Base-by-base conservation (phyloP, 2,888 invertebrate species). In the Acanthosepion pharaonis region DNA sequence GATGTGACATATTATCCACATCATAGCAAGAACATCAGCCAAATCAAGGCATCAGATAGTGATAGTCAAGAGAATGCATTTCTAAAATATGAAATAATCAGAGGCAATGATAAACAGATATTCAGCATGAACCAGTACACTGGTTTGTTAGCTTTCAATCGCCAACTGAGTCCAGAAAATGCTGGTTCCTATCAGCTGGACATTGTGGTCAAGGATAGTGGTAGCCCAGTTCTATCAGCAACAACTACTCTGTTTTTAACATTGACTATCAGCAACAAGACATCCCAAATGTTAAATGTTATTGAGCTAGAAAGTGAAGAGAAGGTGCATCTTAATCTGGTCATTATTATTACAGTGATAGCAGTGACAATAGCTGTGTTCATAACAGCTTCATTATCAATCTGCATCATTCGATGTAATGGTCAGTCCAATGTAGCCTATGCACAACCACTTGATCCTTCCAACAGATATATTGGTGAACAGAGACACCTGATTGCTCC, bases 21-120 rank as follows among this genome's bases (percentile, higher is more conserved):
- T 78, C n/a, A 11, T 18, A 78, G 15, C n/a, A 78, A 78, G n/a
- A 78, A 78, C 78, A 78, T 78, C n/a, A 78, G n/a, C 11, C n/a
- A 78, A 33, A 78, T 78, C n/a, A 78, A 78, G 78, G 78, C 78
- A 78, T n/a, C 78, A 9, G 78, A 78, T 33, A 78, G 78, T 78
- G 78, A 78, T 78, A 78, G 78, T 78, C 78, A 78, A 78, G 78
- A 78, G 78, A 78, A 78, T 78, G 78, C 78, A 78, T 78, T 78
- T 78, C 78, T 78, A 78, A 78, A 78, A 78, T 78, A 78, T 78
- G 15, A 78, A 78, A 78, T 78, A 78, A 78, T 78, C 78, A 78
- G 78, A 78, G 78, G 78, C n/a, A 78, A 78, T 78, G 78, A 78
- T 15, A 78, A 78, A 78, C 78, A 78, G 78, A 78, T 78, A 23